These are phyloP conservation scores for Schizopygopsis malacanthus DNA, from an alignment of 2,797 vertebrate genomes.

Conservation along the genomic window DNA sequence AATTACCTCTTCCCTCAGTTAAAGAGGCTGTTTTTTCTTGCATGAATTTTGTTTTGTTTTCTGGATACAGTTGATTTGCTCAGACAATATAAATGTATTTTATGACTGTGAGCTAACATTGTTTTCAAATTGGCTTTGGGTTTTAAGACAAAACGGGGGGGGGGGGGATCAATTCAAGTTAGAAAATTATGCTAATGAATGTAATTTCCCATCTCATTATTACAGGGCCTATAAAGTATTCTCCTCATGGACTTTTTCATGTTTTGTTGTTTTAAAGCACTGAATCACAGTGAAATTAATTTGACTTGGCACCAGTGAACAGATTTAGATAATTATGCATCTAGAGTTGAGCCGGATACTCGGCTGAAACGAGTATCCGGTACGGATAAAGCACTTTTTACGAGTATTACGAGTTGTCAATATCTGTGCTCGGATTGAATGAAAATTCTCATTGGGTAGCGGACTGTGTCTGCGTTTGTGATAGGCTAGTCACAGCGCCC, in stretches of 20 bases:
- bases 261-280: neutral
- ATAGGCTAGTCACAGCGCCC: no score
- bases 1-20: slow-evolving; percentile 31
- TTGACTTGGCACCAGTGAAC: neutral
- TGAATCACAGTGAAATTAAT: neutral
- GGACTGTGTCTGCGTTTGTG: no score
- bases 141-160: neutral
- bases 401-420: no score
- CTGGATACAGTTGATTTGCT: slow-evolving; percentile 33
- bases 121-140: slow-evolving; percentile 1
- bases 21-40: neutral
- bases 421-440: no score
- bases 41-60: slow-evolving; percentile 19
- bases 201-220: slow-evolving; percentile 1
- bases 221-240: neutral
- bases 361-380: no score
- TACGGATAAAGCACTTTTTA: no score
- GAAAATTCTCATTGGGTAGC: no score
- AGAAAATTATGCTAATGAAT: slow-evolving; percentile 2
- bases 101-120: neutral
- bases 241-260: neutral
- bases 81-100: neutral
- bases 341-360: no score
- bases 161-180: neutral
- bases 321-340: no score